Conservation (phyloP, 2,888 invertebrate species). For the Coronaproctus castanopsis region DNA sequence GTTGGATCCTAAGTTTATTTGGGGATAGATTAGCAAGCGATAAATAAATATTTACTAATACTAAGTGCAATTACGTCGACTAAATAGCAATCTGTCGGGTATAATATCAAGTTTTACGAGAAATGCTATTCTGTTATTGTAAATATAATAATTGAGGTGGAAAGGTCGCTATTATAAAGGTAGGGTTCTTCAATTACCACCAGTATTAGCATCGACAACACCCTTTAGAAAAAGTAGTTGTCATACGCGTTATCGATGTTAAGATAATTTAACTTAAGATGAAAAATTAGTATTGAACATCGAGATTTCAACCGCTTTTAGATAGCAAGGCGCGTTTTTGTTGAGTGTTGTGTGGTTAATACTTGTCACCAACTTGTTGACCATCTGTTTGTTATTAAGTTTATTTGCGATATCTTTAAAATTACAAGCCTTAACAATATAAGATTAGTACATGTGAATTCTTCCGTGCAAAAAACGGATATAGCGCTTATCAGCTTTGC, state of each 20-base stretch:
- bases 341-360: not conserved
- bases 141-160: not conserved
- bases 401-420: not conserved
- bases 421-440: not conserved
- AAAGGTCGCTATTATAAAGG: not conserved
- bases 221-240: not conserved
- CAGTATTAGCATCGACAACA: not conserved
- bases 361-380: not conserved
- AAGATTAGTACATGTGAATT: not conserved
- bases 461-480: not conserved
- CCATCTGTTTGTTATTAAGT: not conserved
- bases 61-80: not conserved
- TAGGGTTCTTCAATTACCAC: not conserved
- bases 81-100: not conserved
- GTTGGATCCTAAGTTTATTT: not conserved
- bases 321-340: not conserved
- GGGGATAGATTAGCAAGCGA: not conserved
- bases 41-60: not conserved
- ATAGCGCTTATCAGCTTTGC: not conserved
- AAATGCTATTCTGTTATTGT: not conserved
- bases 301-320: not conserved
- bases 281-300: not conserved
- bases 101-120: not conserved
- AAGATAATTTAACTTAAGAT: not conserved
- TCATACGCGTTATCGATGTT: not conserved